Evolutionary conservation across 2,888 invertebrate genomes (phyloP), one percentile per base, ranked within the genome.

Genomic region (Prenolepis imparis): DNA sequence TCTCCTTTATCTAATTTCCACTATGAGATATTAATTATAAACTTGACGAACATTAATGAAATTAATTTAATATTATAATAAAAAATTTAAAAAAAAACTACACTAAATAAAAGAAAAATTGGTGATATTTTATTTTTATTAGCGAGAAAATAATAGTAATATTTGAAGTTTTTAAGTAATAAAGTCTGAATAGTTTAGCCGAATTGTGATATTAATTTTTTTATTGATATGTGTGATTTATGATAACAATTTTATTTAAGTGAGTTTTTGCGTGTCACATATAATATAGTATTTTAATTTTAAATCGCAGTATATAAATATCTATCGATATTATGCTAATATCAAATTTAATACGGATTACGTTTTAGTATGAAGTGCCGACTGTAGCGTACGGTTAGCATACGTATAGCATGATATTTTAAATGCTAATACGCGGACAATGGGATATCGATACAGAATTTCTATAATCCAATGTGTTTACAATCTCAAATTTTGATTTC

Each of bases 401-500:
- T 70, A 78, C 32, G 18, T 59, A 78, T 32, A 57, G 44, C 24
- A 59, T 68, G 70, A 70, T 61, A 80, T 80, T 70, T 61, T 70
- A 80, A 80, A 80, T 80, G 70, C 44, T 80, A 80, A 80, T 80
- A 52, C 52, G 59, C 21, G 59, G 36, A 48, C 78, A 80, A 70
- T 70, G 70, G 44, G 78, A 68, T 80, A 80, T 68, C 78, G 59
- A 78, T 80, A 61, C 59, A 32, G 32, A 61, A 61, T 59, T 21
- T 61, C 78, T 61, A 68, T 78, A 78, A 78, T 70, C 70, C 44
- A 36, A 59, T 44, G n/a, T 80, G n/a, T 80, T 70, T 80, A 36
- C 48, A 61, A 80, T 80, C 70, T 80, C 59, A 80, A 59, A 80
- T 80, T 68, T 78, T 59, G 32, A 78, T 68, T 80, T 80, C 59